Percentiles rank a stretch among this genome's conserved stretches.
Conservation (phyloP, 2,888 invertebrate species). For the Rotaria macrura region DNA sequence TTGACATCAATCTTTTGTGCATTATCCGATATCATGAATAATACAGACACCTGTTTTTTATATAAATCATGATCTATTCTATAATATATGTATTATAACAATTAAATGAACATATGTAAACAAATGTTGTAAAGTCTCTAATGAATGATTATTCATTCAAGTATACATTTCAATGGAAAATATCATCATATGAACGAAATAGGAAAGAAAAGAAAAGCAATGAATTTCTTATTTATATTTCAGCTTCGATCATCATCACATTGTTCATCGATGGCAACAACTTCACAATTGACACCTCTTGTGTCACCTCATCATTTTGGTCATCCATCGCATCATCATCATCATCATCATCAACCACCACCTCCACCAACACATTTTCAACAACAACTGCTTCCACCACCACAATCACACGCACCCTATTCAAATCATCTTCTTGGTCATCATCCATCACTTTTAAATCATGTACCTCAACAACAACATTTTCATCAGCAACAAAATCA, state of each 20-base stretch:
- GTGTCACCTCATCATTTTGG: background rate
- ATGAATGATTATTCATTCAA: no score
- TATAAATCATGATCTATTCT: background rate
- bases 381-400: background rate
- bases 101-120: slow-evolving; percentile 12
- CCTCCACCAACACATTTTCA: slow-evolving; percentile 12
- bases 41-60: background rate
- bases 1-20: background rate
- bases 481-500: background rate
- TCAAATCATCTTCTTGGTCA: slow-evolving; percentile 12
- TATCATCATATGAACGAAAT: no score
- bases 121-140: background rate
- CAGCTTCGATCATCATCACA: slow-evolving; percentile 11
- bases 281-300: background rate
- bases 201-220: no score
- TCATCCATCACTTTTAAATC: background rate
- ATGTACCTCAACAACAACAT: background rate
- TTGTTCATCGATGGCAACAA: slow-evolving; percentile 9
- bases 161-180: no score
- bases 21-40: background rate
- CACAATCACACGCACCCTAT: background rate
- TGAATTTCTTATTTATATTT: background rate
- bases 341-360: background rate
- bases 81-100: background rate
- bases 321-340: slow-evolving; percentile 26